Conservation (phyloP, 2,888 invertebrate genomes). For the Lasioglossum vierecki region DNA sequence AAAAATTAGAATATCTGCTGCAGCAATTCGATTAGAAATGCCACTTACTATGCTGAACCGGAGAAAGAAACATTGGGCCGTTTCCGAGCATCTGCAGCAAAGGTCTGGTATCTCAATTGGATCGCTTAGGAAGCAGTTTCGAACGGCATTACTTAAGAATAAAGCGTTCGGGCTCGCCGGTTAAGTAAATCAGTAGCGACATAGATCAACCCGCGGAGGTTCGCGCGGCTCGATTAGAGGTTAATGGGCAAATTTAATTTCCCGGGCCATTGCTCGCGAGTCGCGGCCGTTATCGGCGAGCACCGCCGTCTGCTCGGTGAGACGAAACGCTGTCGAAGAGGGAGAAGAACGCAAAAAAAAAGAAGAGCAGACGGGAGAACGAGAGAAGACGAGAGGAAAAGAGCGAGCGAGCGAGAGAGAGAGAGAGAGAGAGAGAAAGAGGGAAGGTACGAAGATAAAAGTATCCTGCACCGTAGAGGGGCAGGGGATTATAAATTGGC, state of each 20-base stretch:
- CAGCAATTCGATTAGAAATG: background rate
- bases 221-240: constrained; percentile 62
- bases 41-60: background rate
- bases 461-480: constrained; percentile 60
- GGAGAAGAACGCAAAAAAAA: constrained; percentile 28
- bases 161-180: background rate
- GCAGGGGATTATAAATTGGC: constrained; percentile 77
- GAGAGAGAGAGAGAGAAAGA: background rate
- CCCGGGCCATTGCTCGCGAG: constrained; percentile 68
- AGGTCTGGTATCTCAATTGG: background rate
- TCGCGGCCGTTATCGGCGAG: constrained; percentile 64
- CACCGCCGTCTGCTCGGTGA: constrained; percentile 50
- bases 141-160: background rate
- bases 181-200: constrained; percentile 40
- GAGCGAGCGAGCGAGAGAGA: background rate
- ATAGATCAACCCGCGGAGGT: constrained; percentile 10
- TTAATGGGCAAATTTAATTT: constrained; percentile 75
- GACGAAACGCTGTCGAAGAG: constrained; percentile 39
- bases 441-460: constrained; percentile 66
- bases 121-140: constrained; percentile 3
- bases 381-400: constrained; percentile 6
- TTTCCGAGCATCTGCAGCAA: background rate
- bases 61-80: background rate
- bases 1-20: background rate
- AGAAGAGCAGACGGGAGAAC: constrained; percentile 3